A percentile compares a stretch with the other conserved stretches of the same genome.
Evolutionary conservation across 2,113 vertebrate genomes (phyloP).

Genomic region (Symphodus melops): DNA sequence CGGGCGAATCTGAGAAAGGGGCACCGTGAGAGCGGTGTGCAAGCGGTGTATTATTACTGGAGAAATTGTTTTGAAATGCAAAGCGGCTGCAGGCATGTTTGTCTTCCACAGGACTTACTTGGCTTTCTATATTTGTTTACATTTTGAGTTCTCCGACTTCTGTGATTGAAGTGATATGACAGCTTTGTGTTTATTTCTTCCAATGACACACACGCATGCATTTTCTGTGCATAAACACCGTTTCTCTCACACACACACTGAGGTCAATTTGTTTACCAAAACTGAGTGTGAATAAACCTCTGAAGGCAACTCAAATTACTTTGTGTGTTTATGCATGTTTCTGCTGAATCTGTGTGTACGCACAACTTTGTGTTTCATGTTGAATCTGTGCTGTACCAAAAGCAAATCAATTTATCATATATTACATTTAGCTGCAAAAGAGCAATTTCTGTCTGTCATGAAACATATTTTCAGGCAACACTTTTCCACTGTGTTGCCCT

Average conservation of each 20-base stretch:
- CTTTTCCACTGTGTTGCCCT: not conserved
- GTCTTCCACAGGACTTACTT: slow-evolving; percentile 43
- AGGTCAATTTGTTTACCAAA: not conserved
- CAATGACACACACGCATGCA: not conserved
- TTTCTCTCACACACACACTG: not conserved
- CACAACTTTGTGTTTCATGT: not conserved
- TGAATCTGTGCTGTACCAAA: not conserved
- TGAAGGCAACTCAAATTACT: not conserved
- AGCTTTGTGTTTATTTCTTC: slow-evolving; percentile 5
- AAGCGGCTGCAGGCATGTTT: slow-evolving; percentile 28
- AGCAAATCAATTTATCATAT: not conserved
- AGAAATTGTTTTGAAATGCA: slow-evolving; percentile 27
- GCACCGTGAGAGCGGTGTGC: not conserved
- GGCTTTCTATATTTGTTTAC: slow-evolving; percentile 49
- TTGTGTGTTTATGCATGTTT: not conserved
- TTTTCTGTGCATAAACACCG: not conserved
- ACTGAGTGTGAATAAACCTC: slow-evolving; percentile 4
- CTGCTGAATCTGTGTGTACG: not conserved
- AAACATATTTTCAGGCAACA: not conserved
- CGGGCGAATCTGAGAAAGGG: slow-evolving; percentile 37
- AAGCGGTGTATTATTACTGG: slow-evolving; percentile 12
- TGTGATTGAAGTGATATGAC: slow-evolving; percentile 25
- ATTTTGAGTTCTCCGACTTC: slow-evolving; percentile 19
- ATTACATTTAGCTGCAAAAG: not conserved
- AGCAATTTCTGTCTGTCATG: not conserved